These are phyloP conservation scores for Teleogryllus oceanicus DNA, from an alignment of 2,888 invertebrate genomes.

Conservation along the genomic window DNA sequence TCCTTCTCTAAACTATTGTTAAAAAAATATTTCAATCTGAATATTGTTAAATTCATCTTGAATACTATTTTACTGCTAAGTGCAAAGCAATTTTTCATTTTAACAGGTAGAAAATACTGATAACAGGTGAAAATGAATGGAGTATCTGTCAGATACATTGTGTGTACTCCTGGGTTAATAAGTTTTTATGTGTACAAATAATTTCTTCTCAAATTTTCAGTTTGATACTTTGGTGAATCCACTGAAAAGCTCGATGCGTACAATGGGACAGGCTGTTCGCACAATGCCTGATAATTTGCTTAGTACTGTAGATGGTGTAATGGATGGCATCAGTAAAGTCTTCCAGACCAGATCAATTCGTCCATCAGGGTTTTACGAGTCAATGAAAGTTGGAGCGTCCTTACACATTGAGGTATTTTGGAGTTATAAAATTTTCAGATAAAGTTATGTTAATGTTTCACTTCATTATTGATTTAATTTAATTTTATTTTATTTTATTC, in stretches of 20 bases:
- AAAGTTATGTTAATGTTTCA: neutral
- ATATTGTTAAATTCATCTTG: too few species aligned
- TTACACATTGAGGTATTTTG: constrained; percentile 55
- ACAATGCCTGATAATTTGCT: constrained; percentile 85
- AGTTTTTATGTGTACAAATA: neutral
- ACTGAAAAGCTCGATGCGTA: constrained; percentile 76
- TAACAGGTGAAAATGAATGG: too few species aligned
- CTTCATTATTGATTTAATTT: neutral
- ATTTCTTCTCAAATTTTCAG: neutral
- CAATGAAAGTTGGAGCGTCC: constrained; percentile 53
- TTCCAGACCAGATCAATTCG: constrained; percentile 55
- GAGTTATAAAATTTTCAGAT: neutral
- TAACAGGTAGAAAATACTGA: too few species aligned
- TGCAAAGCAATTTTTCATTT: too few species aligned
- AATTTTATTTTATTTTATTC: neutral
- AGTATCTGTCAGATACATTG: too few species aligned
- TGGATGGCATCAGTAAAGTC: constrained; percentile 76
- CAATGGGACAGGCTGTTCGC: constrained; percentile 68
- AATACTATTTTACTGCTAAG: too few species aligned
- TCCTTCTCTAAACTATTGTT: too few species aligned
- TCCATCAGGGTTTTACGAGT: constrained; percentile 48
- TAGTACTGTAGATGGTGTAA: constrained; percentile 78
- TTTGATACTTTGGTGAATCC: constrained; percentile 64
- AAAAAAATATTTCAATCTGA: too few species aligned
- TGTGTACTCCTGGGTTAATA: neutral